A percentile compares a stretch with the other conserved stretches of the same genome.
Conservation (phyloP, 1,140 invertebrate genomes). For the Rhagoletis zephyria region DNA sequence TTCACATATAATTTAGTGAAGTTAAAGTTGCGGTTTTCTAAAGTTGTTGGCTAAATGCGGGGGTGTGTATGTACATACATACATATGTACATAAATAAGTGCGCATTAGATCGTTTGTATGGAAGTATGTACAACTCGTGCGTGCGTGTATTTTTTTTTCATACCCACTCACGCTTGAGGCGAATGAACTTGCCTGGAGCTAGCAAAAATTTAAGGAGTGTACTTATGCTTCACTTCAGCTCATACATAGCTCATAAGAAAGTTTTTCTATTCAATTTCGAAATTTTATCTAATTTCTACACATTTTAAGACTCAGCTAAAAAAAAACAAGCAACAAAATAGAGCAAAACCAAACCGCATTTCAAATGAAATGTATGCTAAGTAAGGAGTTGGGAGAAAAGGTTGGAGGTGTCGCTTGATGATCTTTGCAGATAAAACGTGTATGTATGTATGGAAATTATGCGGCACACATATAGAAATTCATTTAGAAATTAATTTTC, state of each 20-base stretch:
- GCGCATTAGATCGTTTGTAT: neutral
- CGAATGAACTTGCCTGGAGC: slow-evolving; percentile 44
- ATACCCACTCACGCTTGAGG: slow-evolving; percentile 41
- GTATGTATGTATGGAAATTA: neutral
- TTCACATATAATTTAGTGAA: slow-evolving; percentile 43
- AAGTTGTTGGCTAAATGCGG: slow-evolving; percentile 33
- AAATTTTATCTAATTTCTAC: slow-evolving; percentile 32
- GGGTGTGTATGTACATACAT: slow-evolving; percentile 7
- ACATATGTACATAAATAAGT: neutral
- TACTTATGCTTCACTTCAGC: neutral
- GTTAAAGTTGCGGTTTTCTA: slow-evolving; percentile 50
- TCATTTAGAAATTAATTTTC: too few relatives aligned
- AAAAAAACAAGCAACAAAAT: neutral
- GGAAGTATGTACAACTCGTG: neutral
- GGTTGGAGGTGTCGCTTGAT: neutral
- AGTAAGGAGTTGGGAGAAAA: neutral
- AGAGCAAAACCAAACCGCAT: neutral
- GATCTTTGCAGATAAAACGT: slow-evolving; percentile 8
- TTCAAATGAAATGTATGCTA: neutral
- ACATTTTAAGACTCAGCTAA: slow-evolving; percentile 33
- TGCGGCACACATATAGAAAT: too few relatives aligned
- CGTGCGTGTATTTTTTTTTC: slow-evolving; percentile 30
- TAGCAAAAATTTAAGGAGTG: slow-evolving; percentile 38
- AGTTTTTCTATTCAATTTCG: slow-evolving; percentile 40
- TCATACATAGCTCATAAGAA: slow-evolving; percentile 18